A percentile compares a stretch with the other conserved stretches of the same genome.
Evolutionary conservation across 2,888 invertebrate species (phyloP).

Genomic region (Baronia brevicornis): DNA sequence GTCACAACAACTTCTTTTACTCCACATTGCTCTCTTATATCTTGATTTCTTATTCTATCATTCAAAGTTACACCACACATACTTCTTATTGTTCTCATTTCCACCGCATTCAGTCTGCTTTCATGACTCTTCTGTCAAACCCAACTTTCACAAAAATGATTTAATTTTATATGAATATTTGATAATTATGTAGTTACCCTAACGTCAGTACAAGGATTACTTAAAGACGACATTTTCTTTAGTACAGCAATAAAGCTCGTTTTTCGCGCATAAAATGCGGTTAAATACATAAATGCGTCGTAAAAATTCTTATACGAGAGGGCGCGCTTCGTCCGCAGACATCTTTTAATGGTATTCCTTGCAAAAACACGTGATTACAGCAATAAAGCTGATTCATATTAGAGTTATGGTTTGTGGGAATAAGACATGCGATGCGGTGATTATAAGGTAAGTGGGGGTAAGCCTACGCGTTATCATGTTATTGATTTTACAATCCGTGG

Average conservation of each 20-base stretch:
- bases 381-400: conserved; percentile 23
- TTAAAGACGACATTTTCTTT: too few relatives aligned
- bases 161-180: too few relatives aligned
- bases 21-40: too few relatives aligned
- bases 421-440: conserved; percentile 23
- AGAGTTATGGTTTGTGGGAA: conserved; percentile 17
- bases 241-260: conserved; percentile 5
- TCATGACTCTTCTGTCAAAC: too few relatives aligned
- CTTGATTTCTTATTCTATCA: too few relatives aligned
- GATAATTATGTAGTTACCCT: too few relatives aligned
- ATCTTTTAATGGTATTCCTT: conserved; percentile 19
- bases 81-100: too few relatives aligned
- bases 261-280: conserved; percentile 16
- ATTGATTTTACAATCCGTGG: conserved; percentile 15
- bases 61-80: too few relatives aligned
- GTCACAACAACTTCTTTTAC: too few relatives aligned
- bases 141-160: too few relatives aligned
- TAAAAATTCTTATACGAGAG: conserved; percentile 15
- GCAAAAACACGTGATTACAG: conserved; percentile 22
- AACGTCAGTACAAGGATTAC: too few relatives aligned
- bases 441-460: conserved; percentile 19
- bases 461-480: conserved; percentile 17
- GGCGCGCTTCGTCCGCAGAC: conserved; percentile 19
- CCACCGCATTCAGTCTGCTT: too few relatives aligned
- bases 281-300: conserved; percentile 19